Percentiles rank a stretch among this genome's conserved stretches.
Evolutionary conservation across 2,113 vertebrate genomes (phyloP).

Genomic region (Neodon shergylaensis): DNA sequence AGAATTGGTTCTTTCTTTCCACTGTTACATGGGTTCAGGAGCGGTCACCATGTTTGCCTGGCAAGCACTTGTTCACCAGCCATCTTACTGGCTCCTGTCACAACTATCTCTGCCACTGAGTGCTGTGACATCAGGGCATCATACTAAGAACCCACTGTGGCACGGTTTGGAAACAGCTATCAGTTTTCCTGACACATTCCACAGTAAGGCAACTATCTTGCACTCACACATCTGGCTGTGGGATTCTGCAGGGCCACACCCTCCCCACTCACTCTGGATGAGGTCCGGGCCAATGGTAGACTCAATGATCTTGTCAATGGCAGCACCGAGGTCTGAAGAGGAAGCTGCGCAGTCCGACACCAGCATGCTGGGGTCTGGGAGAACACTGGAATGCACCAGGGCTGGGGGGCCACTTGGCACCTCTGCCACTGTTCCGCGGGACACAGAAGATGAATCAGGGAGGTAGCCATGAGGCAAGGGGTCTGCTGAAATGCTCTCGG

Average conservation of each 20-base stretch:
- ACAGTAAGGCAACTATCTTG: not conserved
- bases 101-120: not conserved
- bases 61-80: not conserved
- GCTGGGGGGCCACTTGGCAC: slow-evolving; percentile 91
- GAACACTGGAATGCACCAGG: slow-evolving; percentile 93
- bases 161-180: no score
- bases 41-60: not conserved
- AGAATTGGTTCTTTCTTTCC: no score
- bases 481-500: slow-evolving; percentile 94
- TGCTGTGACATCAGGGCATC: not conserved
- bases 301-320: slow-evolving; percentile 98
- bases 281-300: slow-evolving; percentile 96
- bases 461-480: slow-evolving; percentile 90
- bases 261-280: slow-evolving; percentile 91
- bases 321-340: slow-evolving; percentile 94
- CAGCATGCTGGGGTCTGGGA: slow-evolving; percentile 90
- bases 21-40: no score
- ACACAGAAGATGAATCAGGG: slow-evolving; percentile 93
- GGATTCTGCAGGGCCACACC: not conserved
- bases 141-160: not conserved
- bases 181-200: not conserved
- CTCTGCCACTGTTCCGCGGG: slow-evolving; percentile 90
- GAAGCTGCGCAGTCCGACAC: slow-evolving; percentile 95
- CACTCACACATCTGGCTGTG: not conserved
- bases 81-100: not conserved